Evolutionary conservation across 2,113 vertebrate genomes (phyloP).

Genomic region (Myanophis thanlyinensis): DNA sequence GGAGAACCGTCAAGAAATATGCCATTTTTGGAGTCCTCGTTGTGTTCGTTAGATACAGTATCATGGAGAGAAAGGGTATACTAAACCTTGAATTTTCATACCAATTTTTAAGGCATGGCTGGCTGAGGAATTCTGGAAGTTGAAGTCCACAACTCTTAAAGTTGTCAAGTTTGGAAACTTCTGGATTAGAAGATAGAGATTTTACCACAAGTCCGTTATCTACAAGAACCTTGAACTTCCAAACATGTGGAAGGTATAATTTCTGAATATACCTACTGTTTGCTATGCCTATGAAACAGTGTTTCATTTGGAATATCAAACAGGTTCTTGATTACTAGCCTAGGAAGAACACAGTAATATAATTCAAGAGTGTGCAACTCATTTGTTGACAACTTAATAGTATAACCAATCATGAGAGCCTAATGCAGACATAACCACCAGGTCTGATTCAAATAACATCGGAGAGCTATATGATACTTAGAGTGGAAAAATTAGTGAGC

Average conservation of each 20-base stretch:
- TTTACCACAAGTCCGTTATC: background rate
- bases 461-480: background rate
- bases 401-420: background rate
- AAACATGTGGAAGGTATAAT: slow-evolving; percentile 1
- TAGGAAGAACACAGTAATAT: background rate
- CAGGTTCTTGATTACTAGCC: background rate
- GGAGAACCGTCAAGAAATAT: background rate
- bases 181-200: background rate
- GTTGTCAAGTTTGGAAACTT: background rate
- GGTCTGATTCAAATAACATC: background rate
- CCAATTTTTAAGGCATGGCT: background rate
- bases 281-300: background rate
- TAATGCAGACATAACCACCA: background rate
- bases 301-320: background rate
- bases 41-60: background rate
- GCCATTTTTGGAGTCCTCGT: background rate
- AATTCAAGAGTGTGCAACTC: background rate
- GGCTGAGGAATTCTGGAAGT: background rate
- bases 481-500: background rate
- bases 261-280: slow-evolving; percentile 6
- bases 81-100: background rate
- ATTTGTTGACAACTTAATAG: background rate
- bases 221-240: background rate
- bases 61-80: background rate
- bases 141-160: background rate